Conservation (phyloP, 2,113 vertebrate genomes). For the Nematolebias whitei region DNA sequence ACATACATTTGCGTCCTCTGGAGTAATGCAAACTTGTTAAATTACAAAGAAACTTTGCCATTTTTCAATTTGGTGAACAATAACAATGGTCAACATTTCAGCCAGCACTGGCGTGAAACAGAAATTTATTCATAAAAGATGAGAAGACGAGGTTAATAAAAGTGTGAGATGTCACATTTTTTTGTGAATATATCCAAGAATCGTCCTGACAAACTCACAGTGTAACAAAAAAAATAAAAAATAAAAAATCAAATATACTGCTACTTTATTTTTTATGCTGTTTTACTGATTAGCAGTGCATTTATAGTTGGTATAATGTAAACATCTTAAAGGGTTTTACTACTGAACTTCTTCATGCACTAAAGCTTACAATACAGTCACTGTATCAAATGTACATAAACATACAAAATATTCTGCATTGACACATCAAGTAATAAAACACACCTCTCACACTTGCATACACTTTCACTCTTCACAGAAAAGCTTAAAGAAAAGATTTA, state of each 20-base stretch:
- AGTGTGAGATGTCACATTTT: constrained; percentile 45
- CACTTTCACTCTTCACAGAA: constrained; percentile 65
- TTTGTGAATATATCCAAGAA: constrained; percentile 29
- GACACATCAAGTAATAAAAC: constrained; percentile 51
- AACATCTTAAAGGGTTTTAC: constrained; percentile 70
- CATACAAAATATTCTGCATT: constrained; percentile 44
- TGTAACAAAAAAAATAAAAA: too few species aligned
- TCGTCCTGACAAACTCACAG: constrained; percentile 30
- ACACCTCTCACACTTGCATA: constrained; percentile 55
- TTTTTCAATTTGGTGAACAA: constrained; percentile 26
- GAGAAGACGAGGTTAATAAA: not conserved
- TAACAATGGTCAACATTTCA: constrained; percentile 45
- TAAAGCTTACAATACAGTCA: constrained; percentile 71
- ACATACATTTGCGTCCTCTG: constrained; percentile 29
- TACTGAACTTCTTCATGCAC: constrained; percentile 78
- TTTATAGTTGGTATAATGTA: constrained; percentile 76
- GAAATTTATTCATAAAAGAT: constrained; percentile 13
- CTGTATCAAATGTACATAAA: constrained; percentile 65
- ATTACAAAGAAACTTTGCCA: constrained; percentile 22
- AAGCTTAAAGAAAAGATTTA: constrained; percentile 52
- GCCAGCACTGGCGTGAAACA: constrained; percentile 36
- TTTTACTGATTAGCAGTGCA: constrained; percentile 74
- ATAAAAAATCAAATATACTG: constrained; percentile 52
- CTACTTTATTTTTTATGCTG: constrained; percentile 45
- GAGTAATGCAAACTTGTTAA: constrained; percentile 31